Conservation (phyloP, 2,113 vertebrate species). For the Tapirus terrestris region DNA sequence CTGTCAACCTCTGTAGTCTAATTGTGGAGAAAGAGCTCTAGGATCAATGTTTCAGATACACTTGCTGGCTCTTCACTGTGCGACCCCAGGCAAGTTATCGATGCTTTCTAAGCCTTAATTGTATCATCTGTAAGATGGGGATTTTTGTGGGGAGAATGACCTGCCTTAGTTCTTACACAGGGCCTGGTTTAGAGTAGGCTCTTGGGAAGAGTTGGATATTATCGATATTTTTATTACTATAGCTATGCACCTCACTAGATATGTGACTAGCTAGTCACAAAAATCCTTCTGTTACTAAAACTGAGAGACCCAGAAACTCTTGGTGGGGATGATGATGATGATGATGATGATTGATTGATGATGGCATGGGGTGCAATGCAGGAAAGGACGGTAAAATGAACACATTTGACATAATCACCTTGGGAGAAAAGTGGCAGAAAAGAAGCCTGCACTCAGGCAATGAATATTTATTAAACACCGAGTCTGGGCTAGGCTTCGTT, state of each 20-base stretch:
- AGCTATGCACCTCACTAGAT: background rate
- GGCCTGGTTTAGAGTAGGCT: background rate
- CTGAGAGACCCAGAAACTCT: background rate
- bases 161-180: background rate
- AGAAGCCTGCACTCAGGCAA: background rate
- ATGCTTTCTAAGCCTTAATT: background rate
- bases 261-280: background rate
- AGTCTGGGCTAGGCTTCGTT: background rate
- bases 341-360: background rate
- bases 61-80: background rate
- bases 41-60: background rate
- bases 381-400: background rate
- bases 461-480: background rate
- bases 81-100: background rate
- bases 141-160: background rate
- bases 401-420: background rate
- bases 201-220: background rate
- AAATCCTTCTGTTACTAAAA: background rate
- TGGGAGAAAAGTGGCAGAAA: background rate
- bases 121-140: background rate
- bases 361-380: accelerated
- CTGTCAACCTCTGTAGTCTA: background rate
- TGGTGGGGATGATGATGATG: background rate
- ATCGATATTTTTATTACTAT: background rate
- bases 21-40: background rate